Conservation (phyloP, 2,797 vertebrate species). For the Esox lucius region DNA sequence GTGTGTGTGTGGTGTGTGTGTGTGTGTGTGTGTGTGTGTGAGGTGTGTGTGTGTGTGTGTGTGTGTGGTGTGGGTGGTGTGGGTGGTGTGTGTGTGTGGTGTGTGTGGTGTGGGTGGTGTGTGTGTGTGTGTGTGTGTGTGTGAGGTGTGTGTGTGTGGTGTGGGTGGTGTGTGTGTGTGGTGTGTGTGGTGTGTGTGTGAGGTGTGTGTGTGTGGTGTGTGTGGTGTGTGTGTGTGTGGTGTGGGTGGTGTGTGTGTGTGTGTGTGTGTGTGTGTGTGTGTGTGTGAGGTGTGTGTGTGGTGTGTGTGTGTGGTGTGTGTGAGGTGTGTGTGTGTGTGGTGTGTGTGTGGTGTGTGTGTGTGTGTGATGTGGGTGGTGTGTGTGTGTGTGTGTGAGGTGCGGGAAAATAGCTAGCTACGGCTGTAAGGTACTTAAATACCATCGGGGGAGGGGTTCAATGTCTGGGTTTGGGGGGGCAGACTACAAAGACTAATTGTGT, state of each 20-base stretch:
- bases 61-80: too few relatives aligned
- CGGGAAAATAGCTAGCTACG: constrained; percentile 49
- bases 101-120: too few relatives aligned
- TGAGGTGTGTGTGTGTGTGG: too few relatives aligned
- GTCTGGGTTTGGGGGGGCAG: constrained; percentile 40
- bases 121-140: too few relatives aligned
- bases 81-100: too few relatives aligned
- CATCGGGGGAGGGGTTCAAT: constrained; percentile 49
- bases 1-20: constrained; percentile 2
- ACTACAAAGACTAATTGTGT: constrained; percentile 32
- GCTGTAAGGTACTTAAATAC: constrained; percentile 58
- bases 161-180: constrained; percentile 13
- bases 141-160: too few relatives aligned
- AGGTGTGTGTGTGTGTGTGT: neutral
- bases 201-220: constrained; percentile 24
- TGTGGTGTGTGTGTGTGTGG: constrained; percentile 14
- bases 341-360: constrained; percentile 8
- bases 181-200: constrained; percentile 9
- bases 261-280: too few relatives aligned
- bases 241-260: too few relatives aligned
- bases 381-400: constrained; percentile 25
- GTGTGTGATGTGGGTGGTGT: too few relatives aligned
- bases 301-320: too few relatives aligned
- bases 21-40: constrained; percentile 15
- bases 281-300: too few relatives aligned